phyloP scores from a whole-genome alignment of 2,113 vertebrate genomes.

The Rhynchomys soricoides region DNA sequence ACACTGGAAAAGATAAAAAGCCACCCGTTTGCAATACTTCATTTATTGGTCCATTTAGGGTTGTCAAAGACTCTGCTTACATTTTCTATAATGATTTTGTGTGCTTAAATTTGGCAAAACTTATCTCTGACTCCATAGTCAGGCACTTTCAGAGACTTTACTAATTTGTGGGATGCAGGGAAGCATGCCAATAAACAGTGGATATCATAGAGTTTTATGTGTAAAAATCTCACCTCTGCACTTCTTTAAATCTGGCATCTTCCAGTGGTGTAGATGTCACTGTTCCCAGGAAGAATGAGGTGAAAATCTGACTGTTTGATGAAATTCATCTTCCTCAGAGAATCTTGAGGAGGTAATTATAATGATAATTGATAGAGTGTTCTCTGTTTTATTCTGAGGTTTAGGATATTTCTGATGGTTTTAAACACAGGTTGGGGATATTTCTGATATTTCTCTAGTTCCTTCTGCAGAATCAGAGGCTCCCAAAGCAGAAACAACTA shows the following conservation, averaged over 20 bases:
- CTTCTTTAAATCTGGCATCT: neutral
- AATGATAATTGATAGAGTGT: neutral
- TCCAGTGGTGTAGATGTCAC: rapidly evolving
- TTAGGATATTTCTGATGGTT: neutral
- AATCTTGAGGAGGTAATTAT: neutral
- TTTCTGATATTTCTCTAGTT: neutral
- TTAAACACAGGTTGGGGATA: neutral
- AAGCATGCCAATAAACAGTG: neutral
- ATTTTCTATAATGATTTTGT: neutral
- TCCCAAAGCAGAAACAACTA: neutral
- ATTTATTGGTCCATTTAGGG: neutral
- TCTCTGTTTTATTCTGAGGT: neutral
- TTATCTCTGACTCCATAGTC: neutral
- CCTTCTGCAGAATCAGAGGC: neutral
- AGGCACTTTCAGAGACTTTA: neutral
- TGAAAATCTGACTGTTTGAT: neutral
- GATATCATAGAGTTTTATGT: neutral
- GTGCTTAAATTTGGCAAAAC: neutral
- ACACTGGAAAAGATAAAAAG: neutral
- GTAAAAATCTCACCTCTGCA: neutral
- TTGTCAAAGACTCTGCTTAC: neutral
- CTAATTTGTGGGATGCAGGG: neutral
- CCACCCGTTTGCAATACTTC: neutral
- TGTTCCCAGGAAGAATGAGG: neutral
- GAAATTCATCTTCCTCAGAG: neutral